Evolutionary conservation across 2,113 vertebrate genomes (phyloP).

Genomic region (Cinclus mexicanus): DNA sequence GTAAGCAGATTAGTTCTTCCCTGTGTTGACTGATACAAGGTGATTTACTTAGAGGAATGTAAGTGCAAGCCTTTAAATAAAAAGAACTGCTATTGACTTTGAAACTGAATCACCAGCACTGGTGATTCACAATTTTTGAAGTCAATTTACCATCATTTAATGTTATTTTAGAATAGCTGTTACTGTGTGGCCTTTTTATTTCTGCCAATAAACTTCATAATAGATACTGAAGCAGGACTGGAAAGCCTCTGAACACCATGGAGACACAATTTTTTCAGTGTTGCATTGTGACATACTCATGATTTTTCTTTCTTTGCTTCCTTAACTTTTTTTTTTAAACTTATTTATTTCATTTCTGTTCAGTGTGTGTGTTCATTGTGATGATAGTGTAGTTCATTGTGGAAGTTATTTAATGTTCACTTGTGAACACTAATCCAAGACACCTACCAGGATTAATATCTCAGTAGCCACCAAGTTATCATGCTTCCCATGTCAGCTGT

Average conservation of each 20-base stretch:
- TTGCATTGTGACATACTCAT: neutral
- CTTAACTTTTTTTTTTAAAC: neutral
- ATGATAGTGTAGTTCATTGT: neutral
- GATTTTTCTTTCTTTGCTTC: conserved; percentile 19
- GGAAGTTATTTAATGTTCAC: neutral
- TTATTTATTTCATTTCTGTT: conserved; percentile 28
- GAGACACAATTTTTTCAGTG: conserved; percentile 4
- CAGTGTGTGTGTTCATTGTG: neutral
- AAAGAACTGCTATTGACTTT: neutral
- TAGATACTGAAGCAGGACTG: neutral
- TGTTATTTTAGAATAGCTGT: neutral
- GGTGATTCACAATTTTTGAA: neutral
- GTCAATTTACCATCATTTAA: neutral
- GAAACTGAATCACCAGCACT: neutral
- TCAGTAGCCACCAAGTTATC: neutral
- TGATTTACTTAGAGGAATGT: neutral
- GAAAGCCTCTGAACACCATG: neutral
- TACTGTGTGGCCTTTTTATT: neutral
- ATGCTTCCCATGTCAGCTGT: neutral
- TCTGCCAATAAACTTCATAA: neutral
- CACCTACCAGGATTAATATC: neutral
- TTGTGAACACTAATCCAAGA: neutral
- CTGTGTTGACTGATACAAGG: neutral
- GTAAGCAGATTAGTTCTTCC: neutral
- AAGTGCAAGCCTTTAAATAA: neutral